These are phyloP conservation scores for Tyto alba DNA, from an alignment of 2,113 vertebrate genomes.

Conservation along the genomic window DNA sequence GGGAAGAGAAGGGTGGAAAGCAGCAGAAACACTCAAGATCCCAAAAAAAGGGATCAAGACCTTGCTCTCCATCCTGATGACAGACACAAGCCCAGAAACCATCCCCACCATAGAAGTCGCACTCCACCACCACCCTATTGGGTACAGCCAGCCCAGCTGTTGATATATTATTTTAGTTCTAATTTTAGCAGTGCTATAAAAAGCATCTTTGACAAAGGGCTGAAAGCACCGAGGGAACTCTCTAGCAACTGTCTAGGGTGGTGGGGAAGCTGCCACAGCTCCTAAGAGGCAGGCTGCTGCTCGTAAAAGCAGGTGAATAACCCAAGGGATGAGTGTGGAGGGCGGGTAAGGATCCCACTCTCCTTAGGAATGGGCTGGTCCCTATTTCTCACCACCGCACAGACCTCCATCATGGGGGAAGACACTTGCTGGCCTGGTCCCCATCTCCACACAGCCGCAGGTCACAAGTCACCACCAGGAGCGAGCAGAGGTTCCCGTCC, in stretches of 20 bases:
- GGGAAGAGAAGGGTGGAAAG: neutral
- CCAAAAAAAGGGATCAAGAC: neutral
- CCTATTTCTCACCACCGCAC: neutral
- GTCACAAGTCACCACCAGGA: rapidly evolving
- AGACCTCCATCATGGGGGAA: rapidly evolving
- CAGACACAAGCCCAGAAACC: neutral
- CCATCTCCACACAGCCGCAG: neutral
- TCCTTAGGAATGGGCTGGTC: neutral
- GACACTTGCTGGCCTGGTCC: neutral
- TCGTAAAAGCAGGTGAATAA: neutral
- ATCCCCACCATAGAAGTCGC: neutral
- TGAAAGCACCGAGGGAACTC: neutral
- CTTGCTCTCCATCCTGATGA: neutral
- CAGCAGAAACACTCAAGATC: neutral
- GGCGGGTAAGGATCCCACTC: rapidly evolving
- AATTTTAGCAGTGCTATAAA: neutral
- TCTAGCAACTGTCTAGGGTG: neutral
- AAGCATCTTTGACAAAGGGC: neutral
- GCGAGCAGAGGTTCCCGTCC: rapidly evolving
- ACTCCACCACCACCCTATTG: neutral
- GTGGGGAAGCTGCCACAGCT: neutral
- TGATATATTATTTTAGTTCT: neutral
- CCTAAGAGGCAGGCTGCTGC: neutral
- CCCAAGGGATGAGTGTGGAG: rapidly evolving
- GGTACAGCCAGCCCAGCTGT: neutral